A percentile compares a stretch with the other conserved stretches of the same genome.
Conservation (phyloP, 2,113 vertebrate genomes). For the Ciconia stormi region DNA sequence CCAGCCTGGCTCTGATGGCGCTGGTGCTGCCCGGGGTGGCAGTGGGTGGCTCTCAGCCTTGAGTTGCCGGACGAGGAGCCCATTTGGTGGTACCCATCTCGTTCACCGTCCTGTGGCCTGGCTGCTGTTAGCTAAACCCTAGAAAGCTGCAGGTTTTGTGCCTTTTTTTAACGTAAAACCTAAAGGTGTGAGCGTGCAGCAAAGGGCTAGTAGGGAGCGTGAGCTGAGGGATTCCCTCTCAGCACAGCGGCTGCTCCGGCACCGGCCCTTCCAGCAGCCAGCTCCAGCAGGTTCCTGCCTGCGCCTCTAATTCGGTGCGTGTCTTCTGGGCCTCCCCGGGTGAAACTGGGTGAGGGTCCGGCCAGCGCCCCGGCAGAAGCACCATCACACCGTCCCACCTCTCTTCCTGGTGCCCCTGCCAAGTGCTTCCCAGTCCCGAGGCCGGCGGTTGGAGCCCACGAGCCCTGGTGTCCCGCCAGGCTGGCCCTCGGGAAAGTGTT, state of each 20-base stretch:
- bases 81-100: rapidly evolving
- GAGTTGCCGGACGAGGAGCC: rapidly evolving
- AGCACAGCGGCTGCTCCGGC: rapidly evolving
- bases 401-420: not conserved
- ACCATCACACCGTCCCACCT: not conserved
- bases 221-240: not conserved
- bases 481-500: rapidly evolving
- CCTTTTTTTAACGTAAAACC: not conserved
- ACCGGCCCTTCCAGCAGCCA: not conserved
- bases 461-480: not conserved
- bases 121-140: not conserved
- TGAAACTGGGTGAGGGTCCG: not conserved
- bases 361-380: not conserved
- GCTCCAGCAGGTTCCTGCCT: not conserved
- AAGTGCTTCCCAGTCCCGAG: rapidly evolving
- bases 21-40: not conserved
- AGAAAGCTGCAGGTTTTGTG: not conserved
- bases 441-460: rapidly evolving
- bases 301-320: rapidly evolving
- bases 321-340: not conserved
- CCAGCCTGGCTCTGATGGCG: not conserved
- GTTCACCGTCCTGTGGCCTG: not conserved
- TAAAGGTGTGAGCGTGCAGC: not conserved
- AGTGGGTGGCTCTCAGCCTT: not conserved
- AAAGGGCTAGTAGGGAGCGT: not conserved